Evolutionary conservation across 2,113 vertebrate species (phyloP).

Genomic region (Picathartes gymnocephalus): DNA sequence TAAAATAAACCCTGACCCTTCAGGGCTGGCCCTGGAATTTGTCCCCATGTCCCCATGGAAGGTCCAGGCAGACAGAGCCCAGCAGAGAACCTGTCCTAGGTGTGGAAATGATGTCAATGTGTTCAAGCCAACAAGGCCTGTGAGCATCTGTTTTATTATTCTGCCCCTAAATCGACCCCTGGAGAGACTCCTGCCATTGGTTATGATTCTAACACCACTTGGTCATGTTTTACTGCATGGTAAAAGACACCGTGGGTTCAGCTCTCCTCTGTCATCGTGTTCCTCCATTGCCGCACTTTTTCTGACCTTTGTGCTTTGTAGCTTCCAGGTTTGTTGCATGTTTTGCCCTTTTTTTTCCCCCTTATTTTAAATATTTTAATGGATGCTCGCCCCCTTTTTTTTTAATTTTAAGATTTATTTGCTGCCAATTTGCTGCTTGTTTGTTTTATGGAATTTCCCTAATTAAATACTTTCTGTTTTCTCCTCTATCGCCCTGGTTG

Average conservation of each 20-base stretch:
- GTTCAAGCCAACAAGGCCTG: conserved; percentile 40
- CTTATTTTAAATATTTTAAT: conserved; percentile 70
- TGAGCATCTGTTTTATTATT: conserved; percentile 66
- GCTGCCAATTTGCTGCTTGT: conserved; percentile 80
- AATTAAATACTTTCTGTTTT: conserved; percentile 99
- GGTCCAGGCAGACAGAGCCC: not conserved
- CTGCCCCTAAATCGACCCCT: conserved; percentile 95
- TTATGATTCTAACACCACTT: conserved; percentile 79
- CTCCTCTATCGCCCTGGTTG: conserved; percentile 95
- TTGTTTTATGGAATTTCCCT: conserved; percentile 87
- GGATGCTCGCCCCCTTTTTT: conserved; percentile 55
- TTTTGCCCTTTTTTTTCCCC: conserved; percentile 24
- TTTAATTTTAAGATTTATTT: conserved; percentile 69
- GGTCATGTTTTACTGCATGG: conserved; percentile 87
- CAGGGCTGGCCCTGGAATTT: not conserved
- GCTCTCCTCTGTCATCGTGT: conserved; percentile 60
- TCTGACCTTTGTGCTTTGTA: conserved; percentile 67
- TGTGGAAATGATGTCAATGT: not conserved
- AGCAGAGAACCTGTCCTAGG: not conserved
- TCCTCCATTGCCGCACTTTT: conserved; percentile 62
- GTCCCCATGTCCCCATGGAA: not conserved
- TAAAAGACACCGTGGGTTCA: conserved; percentile 67
- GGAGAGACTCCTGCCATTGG: conserved; percentile 70
- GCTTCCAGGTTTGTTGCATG: conserved; percentile 73
- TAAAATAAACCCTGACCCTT: not conserved